Conservation (phyloP, 2,888 invertebrate species). For the Anaspis maculata region DNA sequence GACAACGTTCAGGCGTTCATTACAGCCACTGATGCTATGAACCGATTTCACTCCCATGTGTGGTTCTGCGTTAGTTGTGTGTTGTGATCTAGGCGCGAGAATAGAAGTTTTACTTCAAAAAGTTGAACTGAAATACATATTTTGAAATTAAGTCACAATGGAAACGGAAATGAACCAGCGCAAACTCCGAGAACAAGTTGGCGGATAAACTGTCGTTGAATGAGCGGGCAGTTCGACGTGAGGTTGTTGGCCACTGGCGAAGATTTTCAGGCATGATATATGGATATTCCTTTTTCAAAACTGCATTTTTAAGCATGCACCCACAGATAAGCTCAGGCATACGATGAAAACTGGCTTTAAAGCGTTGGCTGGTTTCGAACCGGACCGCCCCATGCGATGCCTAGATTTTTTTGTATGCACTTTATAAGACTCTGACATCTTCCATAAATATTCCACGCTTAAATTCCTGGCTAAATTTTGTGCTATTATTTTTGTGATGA, state of each 20-base stretch:
- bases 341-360: conserved; percentile 19
- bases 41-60: no score
- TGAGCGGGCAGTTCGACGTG: no score
- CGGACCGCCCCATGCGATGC: conserved; percentile 18
- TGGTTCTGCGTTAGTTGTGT: no score
- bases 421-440: conserved; percentile 18
- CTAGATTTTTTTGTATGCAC: conserved; percentile 16
- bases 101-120: no score
- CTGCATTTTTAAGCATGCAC: conserved; percentile 29
- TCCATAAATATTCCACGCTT: conserved; percentile 18
- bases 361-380: conserved; percentile 11
- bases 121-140: no score
- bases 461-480: conserved; percentile 13
- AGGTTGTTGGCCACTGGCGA: conserved; percentile 25
- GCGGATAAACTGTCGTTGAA: no score
- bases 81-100: no score
- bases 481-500: conserved; percentile 4
- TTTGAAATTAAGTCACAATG: no score
- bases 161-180: no score
- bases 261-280: conserved; percentile 30
- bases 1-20: no score
- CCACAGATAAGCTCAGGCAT: conserved; percentile 25
- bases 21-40: no score
- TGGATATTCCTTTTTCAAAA: conserved; percentile 26
- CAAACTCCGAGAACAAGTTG: no score